These are phyloP conservation scores for Morelia viridis DNA, from an alignment of 2,797 vertebrate species.

Conservation along the genomic window DNA sequence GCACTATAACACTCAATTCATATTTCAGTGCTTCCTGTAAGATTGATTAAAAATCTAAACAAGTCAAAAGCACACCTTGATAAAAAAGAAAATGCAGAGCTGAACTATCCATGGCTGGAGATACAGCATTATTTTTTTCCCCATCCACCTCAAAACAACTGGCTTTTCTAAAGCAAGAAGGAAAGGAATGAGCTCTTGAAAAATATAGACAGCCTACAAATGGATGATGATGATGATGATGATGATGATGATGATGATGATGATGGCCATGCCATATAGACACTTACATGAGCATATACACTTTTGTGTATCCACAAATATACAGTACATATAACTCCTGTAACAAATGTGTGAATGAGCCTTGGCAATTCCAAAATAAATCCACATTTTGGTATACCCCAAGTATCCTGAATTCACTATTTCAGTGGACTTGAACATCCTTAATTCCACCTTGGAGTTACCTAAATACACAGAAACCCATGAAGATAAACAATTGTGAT, in stretches of 20 bases:
- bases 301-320: not conserved
- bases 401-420: not conserved
- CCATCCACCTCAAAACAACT: not conserved
- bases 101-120: not conserved
- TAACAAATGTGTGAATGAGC: not conserved
- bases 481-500: not conserved
- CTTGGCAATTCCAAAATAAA: not conserved
- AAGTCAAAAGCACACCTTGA: not conserved
- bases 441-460: not conserved
- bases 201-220: not conserved
- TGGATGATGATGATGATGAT: not conserved
- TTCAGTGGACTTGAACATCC: not conserved
- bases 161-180: not conserved
- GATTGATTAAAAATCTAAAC: not conserved
- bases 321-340: not conserved
- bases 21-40: not conserved
- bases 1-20: not conserved
- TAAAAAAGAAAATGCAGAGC: not conserved
- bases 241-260: not conserved
- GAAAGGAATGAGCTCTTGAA: too few relatives aligned
- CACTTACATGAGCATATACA: not conserved
- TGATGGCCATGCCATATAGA: not conserved
- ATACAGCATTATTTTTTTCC: not conserved
- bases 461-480: not conserved
- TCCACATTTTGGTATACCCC: not conserved